These are phyloP conservation scores for Spinus pinus DNA, from an alignment of 2,797 vertebrate genomes.

Conservation along the genomic window DNA sequence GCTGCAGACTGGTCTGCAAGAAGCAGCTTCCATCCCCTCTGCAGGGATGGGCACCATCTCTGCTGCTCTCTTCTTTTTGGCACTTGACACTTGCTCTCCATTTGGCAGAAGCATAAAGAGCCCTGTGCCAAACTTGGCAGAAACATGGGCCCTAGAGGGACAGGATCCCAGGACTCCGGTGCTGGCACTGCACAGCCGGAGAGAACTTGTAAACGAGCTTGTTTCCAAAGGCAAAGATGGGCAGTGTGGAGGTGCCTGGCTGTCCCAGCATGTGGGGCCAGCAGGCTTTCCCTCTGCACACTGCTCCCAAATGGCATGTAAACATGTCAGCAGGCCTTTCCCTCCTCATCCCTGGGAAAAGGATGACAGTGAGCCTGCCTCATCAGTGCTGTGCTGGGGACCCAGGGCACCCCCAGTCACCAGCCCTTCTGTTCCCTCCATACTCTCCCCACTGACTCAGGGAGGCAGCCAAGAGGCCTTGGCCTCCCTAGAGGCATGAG, in stretches of 20 bases:
- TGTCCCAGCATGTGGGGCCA: not conserved
- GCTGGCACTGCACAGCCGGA: not conserved
- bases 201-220: slow-evolving; percentile 6
- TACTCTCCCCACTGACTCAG: rapidly evolving
- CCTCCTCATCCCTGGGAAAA: not conserved
- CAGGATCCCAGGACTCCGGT: not conserved
- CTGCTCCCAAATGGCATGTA: not conserved
- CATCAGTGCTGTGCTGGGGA: not conserved
- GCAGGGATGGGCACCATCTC: not conserved
- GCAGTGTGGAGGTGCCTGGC: not conserved
- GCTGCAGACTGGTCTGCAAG: not conserved
- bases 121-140: not conserved
- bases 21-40: not conserved
- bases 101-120: slow-evolving; percentile 3
- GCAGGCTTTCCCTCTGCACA: not conserved
- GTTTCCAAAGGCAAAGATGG: not conserved
- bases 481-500: not conserved
- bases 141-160: not conserved
- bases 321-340: slow-evolving; percentile 4
- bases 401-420: not conserved
- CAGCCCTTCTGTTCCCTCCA: not conserved
- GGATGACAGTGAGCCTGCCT: not conserved
- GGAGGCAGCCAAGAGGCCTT: not conserved
- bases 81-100: slow-evolving; percentile 49
- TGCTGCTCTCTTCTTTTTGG: slow-evolving; percentile 37